phyloP scores from a whole-genome alignment of 1,140 invertebrate genomes.

The Pristionchus pacificus region DNA sequence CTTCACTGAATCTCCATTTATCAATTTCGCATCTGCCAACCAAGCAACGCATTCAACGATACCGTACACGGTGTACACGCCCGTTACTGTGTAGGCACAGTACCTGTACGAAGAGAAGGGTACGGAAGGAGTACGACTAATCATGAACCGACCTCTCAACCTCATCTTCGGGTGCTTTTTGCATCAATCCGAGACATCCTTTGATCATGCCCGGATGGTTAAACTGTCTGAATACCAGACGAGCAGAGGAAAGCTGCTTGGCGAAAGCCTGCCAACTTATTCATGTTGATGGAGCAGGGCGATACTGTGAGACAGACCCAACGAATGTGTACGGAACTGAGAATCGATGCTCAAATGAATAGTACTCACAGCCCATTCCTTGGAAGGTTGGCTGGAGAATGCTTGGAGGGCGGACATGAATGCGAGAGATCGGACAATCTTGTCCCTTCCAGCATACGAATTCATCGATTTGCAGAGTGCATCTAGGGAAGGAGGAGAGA shows the following conservation, averaged over 20 bases:
- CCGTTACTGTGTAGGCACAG: conserved; percentile 24
- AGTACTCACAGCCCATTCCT: too few relatives aligned
- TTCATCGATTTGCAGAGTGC: conserved; percentile 11
- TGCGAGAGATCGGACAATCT: conserved; percentile 36
- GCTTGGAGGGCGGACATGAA: conserved; percentile 24
- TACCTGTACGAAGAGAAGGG: neutral
- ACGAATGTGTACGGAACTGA: too few relatives aligned
- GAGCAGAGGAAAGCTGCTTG: conserved; percentile 36
- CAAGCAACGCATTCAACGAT: conserved; percentile 35
- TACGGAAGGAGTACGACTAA: neutral
- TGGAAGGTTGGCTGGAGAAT: too few relatives aligned
- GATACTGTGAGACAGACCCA: too few relatives aligned
- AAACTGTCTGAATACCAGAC: conserved; percentile 38
- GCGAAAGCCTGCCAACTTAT: conserved; percentile 34
- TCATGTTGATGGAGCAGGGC: too few relatives aligned
- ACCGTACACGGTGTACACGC: conserved; percentile 40
- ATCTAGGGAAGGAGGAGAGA: neutral
- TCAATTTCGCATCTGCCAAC: conserved; percentile 36
- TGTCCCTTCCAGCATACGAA: conserved; percentile 38
- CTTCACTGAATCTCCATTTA: conserved; percentile 22
- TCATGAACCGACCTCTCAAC: neutral
- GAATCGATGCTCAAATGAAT: too few relatives aligned
- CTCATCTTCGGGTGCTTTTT: neutral
- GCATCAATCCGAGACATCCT: conserved; percentile 18
- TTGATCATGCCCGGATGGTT: conserved; percentile 39